Base-by-base conservation (phyloP, 2,113 vertebrate species). In the Stigmatopora argus region DNA sequence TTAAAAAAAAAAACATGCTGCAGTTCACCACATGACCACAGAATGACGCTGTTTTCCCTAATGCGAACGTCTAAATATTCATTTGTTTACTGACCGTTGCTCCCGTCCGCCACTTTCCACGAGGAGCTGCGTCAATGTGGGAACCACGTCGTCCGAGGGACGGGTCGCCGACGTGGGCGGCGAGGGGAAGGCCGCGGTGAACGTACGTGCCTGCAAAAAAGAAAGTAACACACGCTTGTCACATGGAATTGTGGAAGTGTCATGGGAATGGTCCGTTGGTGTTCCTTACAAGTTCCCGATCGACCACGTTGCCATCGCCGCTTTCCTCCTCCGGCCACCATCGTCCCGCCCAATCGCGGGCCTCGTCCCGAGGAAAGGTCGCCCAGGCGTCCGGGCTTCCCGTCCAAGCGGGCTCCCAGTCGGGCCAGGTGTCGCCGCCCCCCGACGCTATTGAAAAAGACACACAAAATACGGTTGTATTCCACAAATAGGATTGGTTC, bases 251-350 rank as follows among this genome's bases (percentile, higher is more conserved):
- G 38, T 41, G 38, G 38, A 41, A 41, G 9, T 41, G 38, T 41
- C 6, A 41, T 41, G 38, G 38, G 38, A 41, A 41, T 41, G 38
- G 38, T 10, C 38, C 9, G 38, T 41, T 41, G 9, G 9, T 41
- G 15, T 19, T 47, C 21, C 46, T 38, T 65, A 66, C 64, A 88
- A 81, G 66, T 65, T 74, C 75, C 19, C 74, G 75, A 75, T 69
- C 65, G 77, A 70, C 23, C 21, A 0, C 7, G 12, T 44, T 41
- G 26, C 6, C 26, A 26, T 73, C 69, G 18, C 55, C 70, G 52
- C 65, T 62, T 51, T 82, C 81, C 62, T 88, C 87, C 67, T 71
- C 59, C 5, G 78, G 85, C 91, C 91, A 92, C 89, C 89, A 91
- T 66, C 83, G 82, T 23, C 79, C 87, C 35, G 3, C 57, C 2